Conservation (phyloP, 2,797 vertebrate genomes). For the Chelon auratus region DNA sequence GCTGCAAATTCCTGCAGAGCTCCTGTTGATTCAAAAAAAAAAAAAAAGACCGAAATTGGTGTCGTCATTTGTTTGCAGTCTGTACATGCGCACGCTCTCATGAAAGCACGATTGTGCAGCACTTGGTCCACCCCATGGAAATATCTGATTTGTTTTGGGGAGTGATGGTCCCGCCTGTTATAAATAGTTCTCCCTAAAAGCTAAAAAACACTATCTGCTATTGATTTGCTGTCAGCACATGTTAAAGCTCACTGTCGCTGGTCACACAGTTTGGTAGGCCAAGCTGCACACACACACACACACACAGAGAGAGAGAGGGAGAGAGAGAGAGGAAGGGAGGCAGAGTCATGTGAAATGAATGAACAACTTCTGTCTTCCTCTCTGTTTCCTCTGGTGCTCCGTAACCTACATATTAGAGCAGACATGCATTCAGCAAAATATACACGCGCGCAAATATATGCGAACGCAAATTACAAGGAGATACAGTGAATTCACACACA, state of each 20-base stretch:
- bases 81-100: conserved; percentile 3
- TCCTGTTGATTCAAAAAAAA: no score
- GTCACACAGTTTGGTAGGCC: conserved; percentile 61
- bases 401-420: conserved; percentile 4
- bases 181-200: conserved; percentile 83
- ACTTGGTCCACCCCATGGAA: conserved; percentile 69
- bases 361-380: background rate
- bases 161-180: conserved; percentile 71
- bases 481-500: background rate
- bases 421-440: background rate
- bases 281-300: conserved; percentile 35
- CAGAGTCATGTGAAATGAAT: conserved; percentile 31
- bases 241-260: conserved; percentile 74
- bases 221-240: conserved; percentile 85
- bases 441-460: background rate
- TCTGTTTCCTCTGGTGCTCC: conserved; percentile 14
- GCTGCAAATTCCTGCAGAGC: background rate
- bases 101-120: conserved; percentile 53
- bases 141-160: conserved; percentile 76
- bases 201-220: conserved; percentile 81
- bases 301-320: conserved; percentile 12
- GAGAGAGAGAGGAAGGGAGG: background rate
- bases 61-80: no score
- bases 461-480: background rate
- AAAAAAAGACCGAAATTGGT: no score